These are phyloP conservation scores for Anthophora plumipes DNA, from an alignment of 2,888 invertebrate species.

Conservation along the genomic window DNA sequence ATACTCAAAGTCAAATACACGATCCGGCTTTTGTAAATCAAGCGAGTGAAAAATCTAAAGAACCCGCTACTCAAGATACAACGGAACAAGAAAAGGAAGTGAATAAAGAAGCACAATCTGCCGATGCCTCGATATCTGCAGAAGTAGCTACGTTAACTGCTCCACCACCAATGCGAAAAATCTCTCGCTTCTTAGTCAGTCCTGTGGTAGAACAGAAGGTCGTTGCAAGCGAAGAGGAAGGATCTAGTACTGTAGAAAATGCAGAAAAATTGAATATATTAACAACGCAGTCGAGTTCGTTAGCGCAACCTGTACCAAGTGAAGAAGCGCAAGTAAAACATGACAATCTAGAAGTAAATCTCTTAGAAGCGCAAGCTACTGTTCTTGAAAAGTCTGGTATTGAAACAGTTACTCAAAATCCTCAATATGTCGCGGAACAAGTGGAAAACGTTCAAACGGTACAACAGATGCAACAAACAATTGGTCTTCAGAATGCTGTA, in stretches of 20 bases:
- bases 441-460: constrained; percentile 52
- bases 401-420: constrained; percentile 41
- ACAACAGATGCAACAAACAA: constrained; percentile 53
- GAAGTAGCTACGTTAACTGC: constrained; percentile 74
- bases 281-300: constrained; percentile 30
- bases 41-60: constrained; percentile 45
- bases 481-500: constrained; percentile 59
- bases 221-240: constrained; percentile 58
- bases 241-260: constrained; percentile 31
- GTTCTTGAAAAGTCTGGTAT: constrained; percentile 41
- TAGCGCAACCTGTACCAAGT: constrained; percentile 27
- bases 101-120: constrained; percentile 52
- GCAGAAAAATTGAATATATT: constrained; percentile 33
- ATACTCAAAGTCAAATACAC: constrained; percentile 51
- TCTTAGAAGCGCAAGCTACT: constrained; percentile 48
- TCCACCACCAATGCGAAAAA: constrained; percentile 88
- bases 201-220: constrained; percentile 89
- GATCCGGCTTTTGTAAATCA: constrained; percentile 61
- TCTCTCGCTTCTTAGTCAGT: constrained; percentile 93
- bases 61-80: constrained; percentile 51
- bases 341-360: constrained; percentile 50
- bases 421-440: constrained; percentile 58
- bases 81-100: constrained; percentile 61
- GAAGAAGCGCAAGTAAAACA: constrained; percentile 50
- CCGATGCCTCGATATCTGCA: constrained; percentile 28